Base-by-base conservation (phyloP, 2,888 invertebrate species). In the Eilema depressum region DNA sequence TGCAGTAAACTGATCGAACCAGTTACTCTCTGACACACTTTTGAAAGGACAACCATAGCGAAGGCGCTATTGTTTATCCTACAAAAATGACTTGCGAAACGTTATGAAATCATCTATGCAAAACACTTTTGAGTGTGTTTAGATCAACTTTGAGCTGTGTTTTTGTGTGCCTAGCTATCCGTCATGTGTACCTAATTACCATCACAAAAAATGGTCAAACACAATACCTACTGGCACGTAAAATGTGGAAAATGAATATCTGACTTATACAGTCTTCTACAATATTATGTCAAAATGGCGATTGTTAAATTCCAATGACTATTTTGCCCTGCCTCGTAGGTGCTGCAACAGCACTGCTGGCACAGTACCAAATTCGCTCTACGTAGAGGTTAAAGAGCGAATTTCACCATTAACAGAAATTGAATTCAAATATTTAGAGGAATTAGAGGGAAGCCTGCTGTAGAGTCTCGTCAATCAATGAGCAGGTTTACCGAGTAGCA, bases 11-110 rank as follows among this genome's bases (percentile, higher is more conserved):
- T 75, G 80, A 89, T 87, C 85, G 85, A 88, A 89, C 89, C 86
- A 88, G 90, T 91, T 89, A 77, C 83, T 73, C 79, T 86, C 83
- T 91, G 92, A 92, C 93, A 93, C 83, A 93, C 89, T 89, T 93
- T 89, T 85, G 81, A 90, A 91, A 93, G 91, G 93, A 92, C 92
- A 92, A 84, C 88, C 86, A 88, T 85, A 85, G 83, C 86, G 80
- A 84, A 85, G 85, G 80, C 85, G 83, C 92, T 86, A 93, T 93
- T 93, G 93, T 93, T 86, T 91, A 86, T 84, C 79, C 75, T 75
- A 77, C 78, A 83, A 77, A 85, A 81, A 79, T 80, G 67, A 72
- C 77, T 89, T 88, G 80, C 85, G 83, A 83, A 89, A 89, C 74
- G 26, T 91, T 89, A 85, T 85, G 82, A 88, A 89, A 89, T 80